A percentile compares a stretch with the other conserved stretches of the same genome.
These are phyloP conservation scores for Pyrrhia umbra DNA, from an alignment of 2,888 invertebrate genomes.

Conservation along the genomic window DNA sequence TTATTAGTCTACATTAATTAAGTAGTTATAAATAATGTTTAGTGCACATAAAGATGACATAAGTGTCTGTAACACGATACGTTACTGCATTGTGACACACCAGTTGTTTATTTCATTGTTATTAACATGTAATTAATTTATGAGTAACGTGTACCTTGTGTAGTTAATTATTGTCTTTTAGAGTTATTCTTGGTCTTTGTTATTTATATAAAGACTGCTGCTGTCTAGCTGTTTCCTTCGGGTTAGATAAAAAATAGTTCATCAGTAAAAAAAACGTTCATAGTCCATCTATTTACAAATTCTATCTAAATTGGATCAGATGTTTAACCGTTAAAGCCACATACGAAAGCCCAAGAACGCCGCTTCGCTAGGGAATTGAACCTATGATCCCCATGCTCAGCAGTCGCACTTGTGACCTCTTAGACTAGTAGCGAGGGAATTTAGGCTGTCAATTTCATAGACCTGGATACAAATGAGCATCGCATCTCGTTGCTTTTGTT, in stretches of 20 bases:
- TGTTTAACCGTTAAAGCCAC: too few relatives aligned
- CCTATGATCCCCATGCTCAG: too few relatives aligned
- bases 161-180: neutral
- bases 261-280: too few relatives aligned
- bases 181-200: neutral
- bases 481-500: neutral
- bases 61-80: constrained; percentile 10
- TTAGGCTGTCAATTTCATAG: too few relatives aligned
- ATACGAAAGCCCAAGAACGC: too few relatives aligned
- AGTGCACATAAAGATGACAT: constrained; percentile 9
- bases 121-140: constrained; percentile 19
- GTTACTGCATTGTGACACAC: neutral
- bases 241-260: neutral
- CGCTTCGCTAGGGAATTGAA: too few relatives aligned
- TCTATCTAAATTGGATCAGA: too few relatives aligned
- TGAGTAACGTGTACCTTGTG: neutral
- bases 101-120: constrained; percentile 33
- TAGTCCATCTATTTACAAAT: too few relatives aligned
- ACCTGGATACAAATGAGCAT: neutral
- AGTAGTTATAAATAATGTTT: constrained; percentile 27
- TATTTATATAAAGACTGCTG: neutral
- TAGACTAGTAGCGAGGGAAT: too few relatives aligned
- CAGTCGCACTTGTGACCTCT: too few relatives aligned
- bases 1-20: neutral
- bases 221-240: too few relatives aligned